These are phyloP conservation scores for Timema cristinae DNA, from an alignment of 2,888 invertebrate genomes.

Conservation along the genomic window DNA sequence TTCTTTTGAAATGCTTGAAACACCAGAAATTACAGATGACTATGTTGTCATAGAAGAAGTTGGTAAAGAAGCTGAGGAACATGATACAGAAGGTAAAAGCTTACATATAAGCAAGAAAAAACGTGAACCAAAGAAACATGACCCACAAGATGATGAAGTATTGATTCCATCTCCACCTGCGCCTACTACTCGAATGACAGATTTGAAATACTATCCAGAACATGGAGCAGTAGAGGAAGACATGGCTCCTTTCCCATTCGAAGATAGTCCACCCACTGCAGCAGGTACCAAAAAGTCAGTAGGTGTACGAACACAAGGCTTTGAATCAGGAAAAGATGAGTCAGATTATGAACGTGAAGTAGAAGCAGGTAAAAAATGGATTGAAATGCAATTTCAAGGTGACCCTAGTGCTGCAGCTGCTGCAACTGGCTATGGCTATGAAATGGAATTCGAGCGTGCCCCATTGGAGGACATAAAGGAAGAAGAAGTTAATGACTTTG, in stretches of 20 bases:
- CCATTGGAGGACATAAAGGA: slow-evolving; percentile 89
- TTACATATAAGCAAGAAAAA: slow-evolving; percentile 56
- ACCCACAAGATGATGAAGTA: slow-evolving; percentile 67
- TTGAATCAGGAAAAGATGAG: slow-evolving; percentile 37
- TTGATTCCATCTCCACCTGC: slow-evolving; percentile 66
- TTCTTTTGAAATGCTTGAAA: slow-evolving; percentile 83
- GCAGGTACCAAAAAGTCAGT: slow-evolving; percentile 22
- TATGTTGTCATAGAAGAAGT: slow-evolving; percentile 87
- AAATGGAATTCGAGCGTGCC: slow-evolving; percentile 76
- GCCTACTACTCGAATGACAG: slow-evolving; percentile 50
- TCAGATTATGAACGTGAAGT: slow-evolving; percentile 51
- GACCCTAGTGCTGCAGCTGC: slow-evolving; percentile 57
- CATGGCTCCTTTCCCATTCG: slow-evolving; percentile 61
- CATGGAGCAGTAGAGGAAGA: slow-evolving; percentile 47
- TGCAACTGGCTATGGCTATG: slow-evolving; percentile 60
- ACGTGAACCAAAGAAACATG: slow-evolving; percentile 57
- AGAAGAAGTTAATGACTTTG: slow-evolving; percentile 84
- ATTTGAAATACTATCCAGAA: slow-evolving; percentile 48
- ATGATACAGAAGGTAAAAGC: slow-evolving; percentile 78
- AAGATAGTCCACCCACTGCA: slow-evolving; percentile 56
- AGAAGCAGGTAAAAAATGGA: slow-evolving; percentile 78
- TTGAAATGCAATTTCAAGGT: slow-evolving; percentile 83
- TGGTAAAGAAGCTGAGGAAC: slow-evolving; percentile 79
- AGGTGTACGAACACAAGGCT: slow-evolving; percentile 31
- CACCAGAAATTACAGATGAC: slow-evolving; percentile 81